Evolutionary conservation across 2,113 vertebrate genomes (phyloP).

Genomic region (Chionomys nivalis): DNA sequence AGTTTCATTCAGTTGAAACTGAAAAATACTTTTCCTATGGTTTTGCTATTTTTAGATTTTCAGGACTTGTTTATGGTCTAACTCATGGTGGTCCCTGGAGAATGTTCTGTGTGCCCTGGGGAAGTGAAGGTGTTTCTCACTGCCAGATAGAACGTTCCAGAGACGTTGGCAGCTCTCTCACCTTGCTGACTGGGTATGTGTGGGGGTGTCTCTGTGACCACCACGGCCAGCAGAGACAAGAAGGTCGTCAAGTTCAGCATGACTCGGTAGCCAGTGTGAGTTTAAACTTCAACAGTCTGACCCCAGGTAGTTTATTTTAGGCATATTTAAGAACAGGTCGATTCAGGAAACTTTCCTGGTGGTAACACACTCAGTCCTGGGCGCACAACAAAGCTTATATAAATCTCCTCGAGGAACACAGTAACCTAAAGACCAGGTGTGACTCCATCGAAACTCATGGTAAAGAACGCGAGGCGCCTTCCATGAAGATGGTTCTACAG

Average conservation of each 20-base stretch:
- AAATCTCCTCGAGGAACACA: neutral
- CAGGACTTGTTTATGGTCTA: neutral
- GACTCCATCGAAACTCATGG: neutral
- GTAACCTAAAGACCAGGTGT: neutral
- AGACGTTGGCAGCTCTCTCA: neutral
- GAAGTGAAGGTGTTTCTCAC: neutral
- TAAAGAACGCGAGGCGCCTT: neutral
- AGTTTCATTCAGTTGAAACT: neutral
- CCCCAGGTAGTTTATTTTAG: neutral
- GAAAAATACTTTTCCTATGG: neutral
- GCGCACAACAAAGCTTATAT: neutral
- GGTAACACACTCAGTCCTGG: neutral
- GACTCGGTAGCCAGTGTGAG: neutral
- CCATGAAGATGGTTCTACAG: neutral
- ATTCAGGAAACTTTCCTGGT: neutral
- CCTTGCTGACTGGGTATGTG: neutral
- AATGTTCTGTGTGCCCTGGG: neutral
- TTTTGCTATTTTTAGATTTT: neutral
- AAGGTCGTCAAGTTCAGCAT: accelerated
- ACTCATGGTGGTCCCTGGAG: neutral
- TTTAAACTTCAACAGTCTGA: neutral
- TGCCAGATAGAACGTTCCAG: neutral
- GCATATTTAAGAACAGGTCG: too few species aligned
- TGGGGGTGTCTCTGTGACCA: neutral
- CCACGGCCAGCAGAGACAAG: neutral